These are phyloP conservation scores for Scaptomyza graminum DNA, from an alignment of 1,140 invertebrate genomes.

Conservation along the genomic window DNA sequence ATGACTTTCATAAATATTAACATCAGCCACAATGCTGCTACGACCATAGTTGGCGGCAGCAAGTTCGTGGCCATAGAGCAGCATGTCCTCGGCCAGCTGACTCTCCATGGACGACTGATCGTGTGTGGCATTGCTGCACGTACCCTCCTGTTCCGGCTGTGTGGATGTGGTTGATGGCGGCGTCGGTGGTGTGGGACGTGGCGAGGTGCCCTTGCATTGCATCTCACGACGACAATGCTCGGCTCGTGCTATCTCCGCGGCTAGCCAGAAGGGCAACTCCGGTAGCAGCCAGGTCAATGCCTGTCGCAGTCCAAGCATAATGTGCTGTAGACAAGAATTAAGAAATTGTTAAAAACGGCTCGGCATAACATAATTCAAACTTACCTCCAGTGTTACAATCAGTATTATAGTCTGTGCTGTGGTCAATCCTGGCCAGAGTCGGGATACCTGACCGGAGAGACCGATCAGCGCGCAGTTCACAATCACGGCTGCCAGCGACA, in stretches of 20 bases:
- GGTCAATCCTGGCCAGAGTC: constrained; percentile 94
- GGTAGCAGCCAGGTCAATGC: constrained; percentile 91
- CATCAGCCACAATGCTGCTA: constrained; percentile 77
- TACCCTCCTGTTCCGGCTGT: constrained; percentile 72
- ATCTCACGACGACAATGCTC: constrained; percentile 91
- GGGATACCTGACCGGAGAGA: constrained; percentile 94
- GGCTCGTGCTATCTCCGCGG: constrained; percentile 93
- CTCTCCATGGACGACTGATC: constrained; percentile 79
- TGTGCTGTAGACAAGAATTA: constrained; percentile 87
- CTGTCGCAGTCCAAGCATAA: constrained; percentile 92
- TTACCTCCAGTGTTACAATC: constrained; percentile 92
- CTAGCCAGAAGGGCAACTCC: constrained; percentile 95
- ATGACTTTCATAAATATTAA: constrained; percentile 76
- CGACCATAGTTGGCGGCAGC: constrained; percentile 40
- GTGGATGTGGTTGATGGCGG: constrained; percentile 81
- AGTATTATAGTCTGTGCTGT: constrained; percentile 93
- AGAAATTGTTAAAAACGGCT: not conserved
- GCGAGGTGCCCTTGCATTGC: constrained; percentile 84
- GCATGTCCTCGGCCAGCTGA: constrained; percentile 74
- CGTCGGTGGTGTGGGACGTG: constrained; percentile 80
- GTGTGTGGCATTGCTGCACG: constrained; percentile 52
- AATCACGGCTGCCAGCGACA: constrained; percentile 96
- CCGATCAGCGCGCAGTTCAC: constrained; percentile 98
- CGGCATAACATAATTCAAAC: not conserved
- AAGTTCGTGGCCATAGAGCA: constrained; percentile 70